Percentiles rank a stretch among this genome's conserved stretches.
phyloP scores from a whole-genome alignment of 2,888 invertebrate genomes.

The Spilarctia lutea region DNA sequence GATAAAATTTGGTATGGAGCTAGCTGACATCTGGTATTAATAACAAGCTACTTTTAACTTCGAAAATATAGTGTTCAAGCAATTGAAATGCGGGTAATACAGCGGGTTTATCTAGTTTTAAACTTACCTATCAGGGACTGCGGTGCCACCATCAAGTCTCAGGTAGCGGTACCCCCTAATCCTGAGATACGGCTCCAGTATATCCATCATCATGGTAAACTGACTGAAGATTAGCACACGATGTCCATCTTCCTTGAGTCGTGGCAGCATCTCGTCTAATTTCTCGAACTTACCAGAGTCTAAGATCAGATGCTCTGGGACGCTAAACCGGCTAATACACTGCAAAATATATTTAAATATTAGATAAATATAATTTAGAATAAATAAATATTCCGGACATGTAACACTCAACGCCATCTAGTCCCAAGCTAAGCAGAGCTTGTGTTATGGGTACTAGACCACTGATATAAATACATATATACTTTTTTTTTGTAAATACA shows the following conservation, averaged over 20 bases:
- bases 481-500: no score
- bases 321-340: conserved; percentile 87
- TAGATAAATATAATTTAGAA: neutral
- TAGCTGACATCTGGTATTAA: no score
- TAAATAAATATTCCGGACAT: no score
- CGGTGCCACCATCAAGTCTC: conserved; percentile 96
- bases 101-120: neutral
- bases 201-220: conserved; percentile 97
- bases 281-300: conserved; percentile 95
- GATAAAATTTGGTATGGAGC: no score
- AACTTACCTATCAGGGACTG: conserved; percentile 91
- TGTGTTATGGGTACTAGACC: no score
- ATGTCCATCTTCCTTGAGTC: conserved; percentile 90
- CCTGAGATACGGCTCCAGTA: conserved; percentile 95
- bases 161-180: conserved; percentile 91
- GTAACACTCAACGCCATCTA: no score
- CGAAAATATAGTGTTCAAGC: no score
- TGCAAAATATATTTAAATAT: conserved; percentile 53
- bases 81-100: no score
- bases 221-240: conserved; percentile 98
- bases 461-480: no score
- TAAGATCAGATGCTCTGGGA: conserved; percentile 90
- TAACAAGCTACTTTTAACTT: no score
- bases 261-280: conserved; percentile 92
- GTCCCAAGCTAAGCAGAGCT: no score